A percentile compares a stretch with the other conserved stretches of the same genome.
Conservation (phyloP, 2,888 invertebrate species). For the Drosophila mulleri region DNA sequence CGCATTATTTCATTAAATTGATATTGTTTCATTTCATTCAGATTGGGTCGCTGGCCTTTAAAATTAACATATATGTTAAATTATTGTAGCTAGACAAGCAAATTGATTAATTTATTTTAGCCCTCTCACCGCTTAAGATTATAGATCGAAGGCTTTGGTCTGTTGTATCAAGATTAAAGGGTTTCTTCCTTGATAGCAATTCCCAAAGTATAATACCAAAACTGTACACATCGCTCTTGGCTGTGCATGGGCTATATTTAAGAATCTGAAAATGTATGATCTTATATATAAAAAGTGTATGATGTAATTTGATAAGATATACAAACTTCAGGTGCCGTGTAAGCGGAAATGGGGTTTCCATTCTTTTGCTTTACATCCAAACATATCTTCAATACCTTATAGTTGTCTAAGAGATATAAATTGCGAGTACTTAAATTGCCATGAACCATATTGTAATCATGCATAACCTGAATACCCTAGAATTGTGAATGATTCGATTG, state of each 20-base stretch:
- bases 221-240: conserved; percentile 51
- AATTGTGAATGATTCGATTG: neutral
- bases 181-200: conserved; percentile 23
- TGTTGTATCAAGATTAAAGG: neutral
- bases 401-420: conserved; percentile 12
- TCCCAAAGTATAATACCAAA: conserved; percentile 53
- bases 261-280: conserved; percentile 19
- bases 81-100: neutral
- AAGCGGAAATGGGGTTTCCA: conserved; percentile 10
- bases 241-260: fast-evolving
- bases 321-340: conserved; percentile 53
- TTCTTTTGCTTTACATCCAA: conserved; percentile 1
- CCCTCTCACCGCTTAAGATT: neutral
- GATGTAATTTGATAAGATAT: neutral
- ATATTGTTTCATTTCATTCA: neutral
- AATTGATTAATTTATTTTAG: neutral
- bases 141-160: fast-evolving
- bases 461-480: conserved; percentile 45
- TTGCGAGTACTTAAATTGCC: conserved; percentile 52
- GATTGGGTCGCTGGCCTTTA: conserved; percentile 13
- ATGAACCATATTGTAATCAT: conserved; percentile 36
- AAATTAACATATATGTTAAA: neutral
- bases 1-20: neutral
- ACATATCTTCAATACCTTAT: conserved; percentile 38
- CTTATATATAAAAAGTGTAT: neutral